Percentiles rank a stretch among this genome's conserved stretches.
Conservation (phyloP, 2,888 invertebrate species). For the Dioctria rufipes region DNA sequence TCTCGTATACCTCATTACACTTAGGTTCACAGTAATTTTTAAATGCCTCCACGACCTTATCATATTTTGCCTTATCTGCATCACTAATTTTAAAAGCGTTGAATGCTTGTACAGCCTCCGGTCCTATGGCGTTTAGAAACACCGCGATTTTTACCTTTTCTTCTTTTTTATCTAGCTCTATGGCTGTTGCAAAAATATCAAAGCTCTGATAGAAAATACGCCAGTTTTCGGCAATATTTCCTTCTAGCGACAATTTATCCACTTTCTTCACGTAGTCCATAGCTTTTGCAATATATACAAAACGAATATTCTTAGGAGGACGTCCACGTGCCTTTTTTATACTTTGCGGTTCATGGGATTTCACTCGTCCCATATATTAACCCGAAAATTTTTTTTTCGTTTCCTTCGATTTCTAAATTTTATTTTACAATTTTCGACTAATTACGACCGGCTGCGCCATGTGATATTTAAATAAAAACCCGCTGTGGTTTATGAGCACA, state of each 20-base stretch:
- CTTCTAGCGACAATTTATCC: conserved; percentile 16
- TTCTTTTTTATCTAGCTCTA: conserved; percentile 29
- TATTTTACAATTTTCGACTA: too few relatives aligned
- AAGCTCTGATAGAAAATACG: conserved; percentile 23
- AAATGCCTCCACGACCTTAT: background rate
- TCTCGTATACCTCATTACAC: background rate
- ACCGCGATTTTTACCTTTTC: conserved; percentile 5
- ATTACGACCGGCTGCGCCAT: too few relatives aligned
- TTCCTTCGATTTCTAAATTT: too few relatives aligned
- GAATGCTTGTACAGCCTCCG: conserved; percentile 13
- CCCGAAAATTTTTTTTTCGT: too few relatives aligned
- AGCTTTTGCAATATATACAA: background rate
- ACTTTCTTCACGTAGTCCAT: conserved; percentile 33
- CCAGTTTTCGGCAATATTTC: conserved; percentile 43
- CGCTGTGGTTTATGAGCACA: too few relatives aligned
- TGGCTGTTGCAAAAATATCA: conserved; percentile 23
- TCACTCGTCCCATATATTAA: background rate
- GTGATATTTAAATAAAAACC: too few relatives aligned
- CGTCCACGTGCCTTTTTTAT: conserved; percentile 26
- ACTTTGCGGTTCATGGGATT: background rate
- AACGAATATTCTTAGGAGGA: conserved; percentile 3
- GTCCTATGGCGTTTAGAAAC: conserved; percentile 21
- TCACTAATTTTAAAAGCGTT: background rate
- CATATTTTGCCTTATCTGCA: background rate
- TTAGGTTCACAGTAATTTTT: background rate